Base-by-base conservation (phyloP, 2,113 vertebrate species). In the Jacana jacana region DNA sequence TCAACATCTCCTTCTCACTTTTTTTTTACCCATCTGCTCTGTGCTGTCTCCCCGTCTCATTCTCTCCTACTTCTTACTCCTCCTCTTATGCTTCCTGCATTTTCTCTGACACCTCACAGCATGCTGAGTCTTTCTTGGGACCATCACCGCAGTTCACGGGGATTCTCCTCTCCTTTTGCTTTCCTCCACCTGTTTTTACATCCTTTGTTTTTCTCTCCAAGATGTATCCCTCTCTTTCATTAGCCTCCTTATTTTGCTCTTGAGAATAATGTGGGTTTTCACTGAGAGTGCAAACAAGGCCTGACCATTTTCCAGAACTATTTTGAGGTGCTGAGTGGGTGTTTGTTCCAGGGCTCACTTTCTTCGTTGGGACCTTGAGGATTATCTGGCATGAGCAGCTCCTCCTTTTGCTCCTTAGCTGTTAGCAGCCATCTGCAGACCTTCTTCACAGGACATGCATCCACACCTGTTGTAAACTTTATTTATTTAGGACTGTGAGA, bases 401-500 rank as follows among this genome's bases (percentile, higher is more conserved):
- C 42, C 75, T 80, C 78, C 65, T 87, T 95, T 64, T 71, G 60
- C 83, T 95, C 88, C 88, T 95, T 81, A 52, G 86, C 39, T 71
- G 48, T 77, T 91, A 84, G 86, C 63, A 93, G 68, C 54, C 78
- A 48, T 75, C 73, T 76, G 58, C 65, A 93, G 66, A 81, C 18
- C 78, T 94, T 97, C 88, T 69, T 86, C 89, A 66, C 79, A 89
- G 42, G 10, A 77, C 60, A 40, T 1, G 16, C 88, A 91, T 85
- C 63, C 42, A 57, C 20, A 12, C 9, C 61, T 70, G 6, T 33
- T 80, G 31, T 33, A 57, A 35, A 25, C 49, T 82, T 54, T 39
- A 23, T 81, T 94, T 81, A 27, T 88, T 92, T 86, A 83, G 88
- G 73, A 51, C 63, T 1, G 0, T 69, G 88, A 91, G 82, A 35